Evolutionary conservation across 2,888 invertebrate species (phyloP).

Genomic region (Timandra comae): DNA sequence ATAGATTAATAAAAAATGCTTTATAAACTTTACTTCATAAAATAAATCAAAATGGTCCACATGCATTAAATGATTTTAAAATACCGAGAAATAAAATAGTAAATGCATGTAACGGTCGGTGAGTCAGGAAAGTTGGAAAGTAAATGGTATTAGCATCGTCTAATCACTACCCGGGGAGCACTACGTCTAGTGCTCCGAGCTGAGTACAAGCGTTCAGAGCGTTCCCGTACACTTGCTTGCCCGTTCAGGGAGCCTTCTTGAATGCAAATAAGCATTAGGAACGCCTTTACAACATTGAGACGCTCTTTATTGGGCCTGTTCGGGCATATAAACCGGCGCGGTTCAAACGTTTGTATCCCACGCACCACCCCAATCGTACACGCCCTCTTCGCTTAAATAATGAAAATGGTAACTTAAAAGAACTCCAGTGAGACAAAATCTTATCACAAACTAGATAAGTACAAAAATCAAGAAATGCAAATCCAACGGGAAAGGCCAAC

Average conservation of each 20-base stretch:
- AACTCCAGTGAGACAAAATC: slow-evolving; percentile 40
- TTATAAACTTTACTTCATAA: no score
- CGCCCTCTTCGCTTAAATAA: slow-evolving; percentile 26
- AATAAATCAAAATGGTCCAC: slow-evolving; percentile 27
- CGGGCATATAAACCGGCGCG: slow-evolving; percentile 54
- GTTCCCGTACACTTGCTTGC: slow-evolving; percentile 64
- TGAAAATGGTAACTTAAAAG: slow-evolving; percentile 35
- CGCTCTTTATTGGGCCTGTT: slow-evolving; percentile 68
- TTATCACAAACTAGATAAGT: slow-evolving; percentile 42
- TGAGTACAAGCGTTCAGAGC: slow-evolving; percentile 41
- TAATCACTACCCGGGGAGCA: slow-evolving; percentile 73
- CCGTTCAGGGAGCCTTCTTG: slow-evolving; percentile 64
- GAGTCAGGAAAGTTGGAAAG: slow-evolving; percentile 70
- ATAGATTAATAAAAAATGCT: slow-evolving; percentile 9
- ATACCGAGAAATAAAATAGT: slow-evolving; percentile 61
- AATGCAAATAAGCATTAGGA: slow-evolving; percentile 74
- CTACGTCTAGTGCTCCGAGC: slow-evolving; percentile 52
- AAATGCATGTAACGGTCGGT: slow-evolving; percentile 65
- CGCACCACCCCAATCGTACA: slow-evolving; percentile 35
- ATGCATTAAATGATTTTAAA: slow-evolving; percentile 59
- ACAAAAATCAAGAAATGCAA: slow-evolving; percentile 69
- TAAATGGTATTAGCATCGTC: slow-evolving; percentile 75
- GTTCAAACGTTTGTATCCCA: slow-evolving; percentile 46
- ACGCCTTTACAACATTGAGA: slow-evolving; percentile 69
- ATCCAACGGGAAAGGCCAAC: slow-evolving; percentile 60